Base-by-base conservation (phyloP, 2,797 vertebrate genomes). In the Cercopithecus diana region DNA sequence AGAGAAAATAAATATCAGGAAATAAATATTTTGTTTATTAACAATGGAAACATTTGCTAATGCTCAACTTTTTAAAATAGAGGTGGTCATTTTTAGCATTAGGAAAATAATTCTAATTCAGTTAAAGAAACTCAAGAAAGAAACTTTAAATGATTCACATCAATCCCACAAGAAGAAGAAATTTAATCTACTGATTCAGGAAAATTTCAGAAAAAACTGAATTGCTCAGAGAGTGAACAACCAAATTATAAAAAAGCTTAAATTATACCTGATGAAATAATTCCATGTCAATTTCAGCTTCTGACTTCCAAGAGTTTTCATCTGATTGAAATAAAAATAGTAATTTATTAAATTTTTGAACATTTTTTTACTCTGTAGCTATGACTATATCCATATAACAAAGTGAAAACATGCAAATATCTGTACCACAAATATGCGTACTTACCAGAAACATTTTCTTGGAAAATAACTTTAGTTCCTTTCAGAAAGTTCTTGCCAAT, bases 401-500 rank as follows among this genome's bases (percentile, higher is more conserved):
- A 96, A 97, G 20, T 30, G 41, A 97, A 64, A 96, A 93, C 33
- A 90, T 0, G 2, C 4, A 52, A 96, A 70, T 94, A 12, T 96
- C 33, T 90, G 22, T 33, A 89, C 17, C 72, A 76, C 9, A 80
- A 14, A 5, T 92, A 76, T 90, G 72, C 75, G 33, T 96, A 98
- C 99, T 98, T 97, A 99, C 99, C 99, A 84, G 99, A 99, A 97
- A 99, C 58, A 94, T 99, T 99, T 98, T 99, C 99, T 24, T 99
- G 99, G 99, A 99, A 99, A 98, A 99, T 99, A 98, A 99, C 99
- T 99, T 99, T 99, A 95, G 99, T 99, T 99, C 99, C 99, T 99
- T 99, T 99, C 24, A 99, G 99, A 98, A 99, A 99, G 98, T 99
- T 99, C 99, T 99, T 99, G 98, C 99, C 99, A 55, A 99, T 99